Base-by-base conservation (phyloP, 2,113 vertebrate species). In the Garra rufa region DNA sequence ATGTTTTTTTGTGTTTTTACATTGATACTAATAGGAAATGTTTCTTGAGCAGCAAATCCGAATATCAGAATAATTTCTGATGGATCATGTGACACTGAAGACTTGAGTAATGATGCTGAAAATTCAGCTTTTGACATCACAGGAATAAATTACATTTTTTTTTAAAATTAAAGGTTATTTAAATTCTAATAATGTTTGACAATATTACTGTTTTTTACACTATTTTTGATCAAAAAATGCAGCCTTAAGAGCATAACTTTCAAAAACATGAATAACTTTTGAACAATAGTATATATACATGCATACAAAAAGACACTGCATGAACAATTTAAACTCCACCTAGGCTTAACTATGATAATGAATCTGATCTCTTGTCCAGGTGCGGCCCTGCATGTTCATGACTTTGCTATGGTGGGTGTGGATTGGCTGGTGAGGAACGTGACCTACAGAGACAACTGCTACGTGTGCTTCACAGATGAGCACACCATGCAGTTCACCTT, bases 361-460 rank as follows among this genome's bases (percentile, higher is more conserved):
- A 0, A 24, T n/a, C 13, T n/a, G 1, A 4, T 83, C n/a, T 4
- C 9, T 21, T 74, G 19, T 73, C 4, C 88, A 98, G 97, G 97
- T 17, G 97, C 93, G n/a, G 96, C 94, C 1, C 92, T 97, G 48
- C 97, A 99, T 28, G 55, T 98, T 83, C 97, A 98, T 0, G 96
- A 98, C 90, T 92, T 95, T 0, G 87, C 94, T 83, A 91, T 98
- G 81, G 89, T 95, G 24, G 94, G 89, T 0, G 91, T 88, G 1
- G 95, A 94, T 28, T 98, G 97, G 98, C 89, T 99, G 79, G 95
- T 98, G 80, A 95, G 91, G 86, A 96, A 98, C 43, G 96, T 91
- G 15, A 97, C 96, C 38, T 98, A 99, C 87, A 92, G 96, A 17
- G 95, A 95, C 0, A 8, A 96, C 90, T 98, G 96, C 90, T 95